A percentile compares a stretch with the other conserved stretches of the same genome.
Evolutionary conservation across 2,888 invertebrate species (phyloP).

Genomic region (Labia minor): DNA sequence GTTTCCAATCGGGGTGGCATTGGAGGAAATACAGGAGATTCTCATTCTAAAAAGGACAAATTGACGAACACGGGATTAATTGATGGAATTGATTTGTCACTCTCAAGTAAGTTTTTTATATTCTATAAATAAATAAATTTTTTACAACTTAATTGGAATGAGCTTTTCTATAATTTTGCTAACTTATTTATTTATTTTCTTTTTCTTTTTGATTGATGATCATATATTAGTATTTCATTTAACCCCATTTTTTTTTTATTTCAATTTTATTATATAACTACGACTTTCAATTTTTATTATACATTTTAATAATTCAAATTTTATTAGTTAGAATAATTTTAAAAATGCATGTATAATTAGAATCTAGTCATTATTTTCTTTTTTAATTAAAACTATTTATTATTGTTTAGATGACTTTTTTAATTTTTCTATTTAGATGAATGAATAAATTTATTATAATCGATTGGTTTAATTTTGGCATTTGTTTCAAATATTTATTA

Average conservation of each 20-base stretch:
- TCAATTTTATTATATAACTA: too few species aligned
- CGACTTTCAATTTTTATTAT: too few species aligned
- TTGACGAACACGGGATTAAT: not conserved
- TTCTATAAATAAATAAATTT: too few species aligned
- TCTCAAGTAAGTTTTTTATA: not conserved
- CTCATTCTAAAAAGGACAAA: not conserved
- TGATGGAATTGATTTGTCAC: not conserved
- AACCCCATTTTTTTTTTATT: too few species aligned
- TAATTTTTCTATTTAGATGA: too few species aligned
- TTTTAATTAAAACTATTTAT: not conserved
- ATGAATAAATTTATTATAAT: too few species aligned
- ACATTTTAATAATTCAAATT: too few species aligned
- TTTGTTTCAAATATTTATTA: not conserved
- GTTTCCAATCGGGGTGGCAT: not conserved
- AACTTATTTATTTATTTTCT: not conserved
- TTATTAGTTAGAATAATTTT: too few species aligned
- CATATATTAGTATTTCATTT: too few species aligned
- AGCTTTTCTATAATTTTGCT: not conserved
- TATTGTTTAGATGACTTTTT: not conserved
- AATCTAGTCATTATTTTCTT: conserved; percentile 14
- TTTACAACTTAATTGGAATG: too few species aligned
- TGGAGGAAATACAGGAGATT: not conserved
- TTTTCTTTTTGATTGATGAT: too few species aligned
- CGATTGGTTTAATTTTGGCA: not conserved
- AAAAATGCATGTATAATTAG: not conserved